Evolutionary conservation across 1,140 invertebrate genomes (phyloP).

Genomic region (Hetaerina americana): DNA sequence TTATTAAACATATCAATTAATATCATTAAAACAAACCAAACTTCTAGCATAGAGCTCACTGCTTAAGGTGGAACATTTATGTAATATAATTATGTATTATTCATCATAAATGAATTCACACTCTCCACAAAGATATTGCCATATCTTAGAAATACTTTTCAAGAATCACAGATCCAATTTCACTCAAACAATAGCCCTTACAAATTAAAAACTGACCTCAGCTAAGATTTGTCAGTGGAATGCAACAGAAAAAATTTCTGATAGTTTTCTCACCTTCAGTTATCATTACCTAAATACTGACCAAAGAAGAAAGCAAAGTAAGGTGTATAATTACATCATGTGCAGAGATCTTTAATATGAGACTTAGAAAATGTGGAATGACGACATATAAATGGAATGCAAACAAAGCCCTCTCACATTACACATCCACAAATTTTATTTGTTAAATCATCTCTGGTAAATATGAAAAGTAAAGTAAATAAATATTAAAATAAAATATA

Average conservation of each 20-base stretch:
- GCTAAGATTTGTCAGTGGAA: too few relatives aligned
- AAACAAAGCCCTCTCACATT: not conserved
- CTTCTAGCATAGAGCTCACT: not conserved
- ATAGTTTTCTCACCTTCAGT: too few relatives aligned
- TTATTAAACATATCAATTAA: not conserved
- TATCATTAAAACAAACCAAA: not conserved
- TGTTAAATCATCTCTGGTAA: not conserved
- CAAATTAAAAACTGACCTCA: not conserved
- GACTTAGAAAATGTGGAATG: not conserved
- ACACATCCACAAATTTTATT: not conserved
- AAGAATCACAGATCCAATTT: not conserved
- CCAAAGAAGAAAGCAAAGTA: too few relatives aligned
- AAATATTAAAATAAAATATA: not conserved
- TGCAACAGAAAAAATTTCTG: not conserved
- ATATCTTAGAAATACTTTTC: not conserved
- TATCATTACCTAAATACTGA: not conserved
- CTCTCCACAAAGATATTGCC: not conserved
- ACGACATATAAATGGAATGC: not conserved
- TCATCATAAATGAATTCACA: not conserved
- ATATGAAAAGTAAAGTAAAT: not conserved
- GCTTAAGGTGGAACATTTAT: not conserved
- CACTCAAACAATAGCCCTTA: not conserved
- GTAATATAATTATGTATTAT: not conserved
- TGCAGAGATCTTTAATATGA: not conserved
- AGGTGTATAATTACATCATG: constrained; percentile 9